These are phyloP conservation scores for Morone saxatilis DNA, from an alignment of 2,113 vertebrate genomes.

Conservation along the genomic window DNA sequence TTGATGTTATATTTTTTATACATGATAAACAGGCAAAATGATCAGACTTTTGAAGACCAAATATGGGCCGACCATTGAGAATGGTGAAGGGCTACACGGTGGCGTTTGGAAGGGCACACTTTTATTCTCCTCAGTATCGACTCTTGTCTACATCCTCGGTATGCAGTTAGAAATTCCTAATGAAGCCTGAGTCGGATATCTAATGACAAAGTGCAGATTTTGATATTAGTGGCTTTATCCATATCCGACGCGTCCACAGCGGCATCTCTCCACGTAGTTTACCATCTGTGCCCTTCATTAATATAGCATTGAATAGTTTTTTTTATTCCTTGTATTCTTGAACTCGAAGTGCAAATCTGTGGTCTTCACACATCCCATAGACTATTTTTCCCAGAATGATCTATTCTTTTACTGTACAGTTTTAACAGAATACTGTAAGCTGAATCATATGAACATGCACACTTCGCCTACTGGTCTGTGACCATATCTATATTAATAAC, in stretches of 20 bases:
- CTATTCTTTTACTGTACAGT: slow-evolving; percentile 38
- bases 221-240: neutral
- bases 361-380: slow-evolving; percentile 1
- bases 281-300: slow-evolving; percentile 61
- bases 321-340: slow-evolving; percentile 17
- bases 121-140: neutral
- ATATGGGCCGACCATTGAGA: slow-evolving; percentile 36
- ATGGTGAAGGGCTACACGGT: slow-evolving; percentile 65
- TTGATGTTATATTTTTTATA: slow-evolving; percentile 50
- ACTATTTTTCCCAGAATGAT: slow-evolving; percentile 22
- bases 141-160: neutral
- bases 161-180: neutral
- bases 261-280: slow-evolving; percentile 23
- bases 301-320: slow-evolving; percentile 3
- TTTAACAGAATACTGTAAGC: slow-evolving; percentile 27
- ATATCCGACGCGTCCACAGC: neutral
- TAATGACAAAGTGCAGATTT: neutral
- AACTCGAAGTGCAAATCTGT: slow-evolving; percentile 9
- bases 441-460: slow-evolving; percentile 26
- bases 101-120: neutral
- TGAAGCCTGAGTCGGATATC: neutral
- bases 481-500: slow-evolving; percentile 2
- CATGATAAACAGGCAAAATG: neutral
- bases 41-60: slow-evolving; percentile 58
- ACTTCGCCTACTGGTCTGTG: neutral